Evolutionary conservation across 2,113 vertebrate genomes (phyloP), one percentile per base, ranked within the genome.

Genomic region (Cololabis saira): DNA sequence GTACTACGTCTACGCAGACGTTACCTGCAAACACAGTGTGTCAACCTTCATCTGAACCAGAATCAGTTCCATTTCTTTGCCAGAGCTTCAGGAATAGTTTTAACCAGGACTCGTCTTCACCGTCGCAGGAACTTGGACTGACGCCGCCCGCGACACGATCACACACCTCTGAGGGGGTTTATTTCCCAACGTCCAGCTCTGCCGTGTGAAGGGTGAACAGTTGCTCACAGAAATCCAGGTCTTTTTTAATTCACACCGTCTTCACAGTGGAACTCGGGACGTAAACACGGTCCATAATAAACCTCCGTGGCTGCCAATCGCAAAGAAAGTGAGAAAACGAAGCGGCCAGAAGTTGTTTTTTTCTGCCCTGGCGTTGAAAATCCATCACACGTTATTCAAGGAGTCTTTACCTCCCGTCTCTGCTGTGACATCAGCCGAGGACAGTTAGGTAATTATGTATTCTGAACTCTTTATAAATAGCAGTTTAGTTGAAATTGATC

Each of bases 41-140:
- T 30, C 30, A 3, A 30, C 3, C 67, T 80, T 75, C 12, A 33
- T 55, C 64, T 42, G 2, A 61, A 67, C 22, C 42, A 58, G 64
- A 22, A 40, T 33, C 10, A 13, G 19, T 61, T 61, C 33, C 7
- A 3, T n/a, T 61, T 30, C 15, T 27, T 33, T 27, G 33, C 12
- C 45, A 37, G 43, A 13, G 0, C 37, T 15, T 24, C 33, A 54
- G 45, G 56, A 50, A 67, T 37, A 21, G 61, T 24, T 12, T 64
- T 43, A 42, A 57, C 22, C 54, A 51, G 47, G 21, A 47, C 50
- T 44, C 50, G 42, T 71, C 40, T 63, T 76, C 44, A 44, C 61
- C 17, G 53, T 69, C 12, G 47, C 55, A 72, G 18, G 14, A 74
- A 41, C 47, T 63, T 49, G 50, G 33, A 60, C 49, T 27, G 60